Base-by-base conservation (phyloP, 2,797 vertebrate genomes). In the Eulemur coronatus region DNA sequence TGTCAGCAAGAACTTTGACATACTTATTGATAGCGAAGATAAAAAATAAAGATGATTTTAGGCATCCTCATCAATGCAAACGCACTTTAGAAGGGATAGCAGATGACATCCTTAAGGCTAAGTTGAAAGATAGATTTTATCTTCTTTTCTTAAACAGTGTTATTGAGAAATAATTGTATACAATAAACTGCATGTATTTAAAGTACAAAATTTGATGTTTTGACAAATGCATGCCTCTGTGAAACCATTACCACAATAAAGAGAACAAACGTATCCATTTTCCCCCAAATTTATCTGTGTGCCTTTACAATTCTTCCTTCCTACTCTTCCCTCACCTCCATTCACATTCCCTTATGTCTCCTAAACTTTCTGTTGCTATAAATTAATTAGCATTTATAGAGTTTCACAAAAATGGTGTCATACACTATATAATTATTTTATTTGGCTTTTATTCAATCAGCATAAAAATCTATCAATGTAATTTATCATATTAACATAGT, bases 1-100 rank as follows among this genome's bases (percentile, higher is more conserved):
- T 94, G 87, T 94, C 94, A 86, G 50, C 63, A 76, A 61, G 41
- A 59, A 89, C n/a, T 92, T 48, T 89, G 80, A 67, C 76, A 30
- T 35, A 61, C 26, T 63, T 96, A 88, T 67, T 76, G 84, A 94
- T 38, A 20, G 8, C n/a, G 43, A 48, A 65, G 48, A 73, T n/a
- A 78, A 79, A 95, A 89, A 86, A 75, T 67, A 28, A 91, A 18
- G 52, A 87, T 57, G 7, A 33, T 73, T 33, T 7, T 69, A 73
- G 2, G 10, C 8, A 67, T 55, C 46, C 22, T 93, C 26, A 81
- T 65, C 55, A 86, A 69, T 43, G 50, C 12, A 93, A 41, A 87
- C 33, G 1, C n/a, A 43, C 24, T 67, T 48, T 72, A 82, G 15
- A 43, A 82, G 0, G 0, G 17, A 10, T 48, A 84, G 63, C 43